Evolutionary conservation across 1,140 invertebrate genomes (phyloP).

Genomic region (Telenomus remus): DNA sequence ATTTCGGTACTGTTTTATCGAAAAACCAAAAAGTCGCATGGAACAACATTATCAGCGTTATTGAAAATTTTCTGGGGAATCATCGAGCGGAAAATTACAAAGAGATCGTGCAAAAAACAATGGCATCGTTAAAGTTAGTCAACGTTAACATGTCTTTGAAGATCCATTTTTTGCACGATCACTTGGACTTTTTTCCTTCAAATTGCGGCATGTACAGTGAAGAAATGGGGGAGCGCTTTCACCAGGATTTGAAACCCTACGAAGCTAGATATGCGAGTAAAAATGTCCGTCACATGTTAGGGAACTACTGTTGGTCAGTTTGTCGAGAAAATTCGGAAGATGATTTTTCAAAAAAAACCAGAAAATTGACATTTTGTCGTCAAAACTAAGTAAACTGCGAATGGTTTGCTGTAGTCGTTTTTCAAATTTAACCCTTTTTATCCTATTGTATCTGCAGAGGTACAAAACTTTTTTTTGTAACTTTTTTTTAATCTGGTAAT

Average conservation of each 20-base stretch:
- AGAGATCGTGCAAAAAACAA: conserved; percentile 48
- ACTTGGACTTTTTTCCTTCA: conserved; percentile 64
- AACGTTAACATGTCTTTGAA: conserved; percentile 63
- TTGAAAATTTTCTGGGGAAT: conserved; percentile 58
- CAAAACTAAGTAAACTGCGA: no score
- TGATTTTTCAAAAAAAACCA: no score
- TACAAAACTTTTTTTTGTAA: no score
- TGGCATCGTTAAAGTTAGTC: conserved; percentile 37
- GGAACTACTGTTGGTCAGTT: no score
- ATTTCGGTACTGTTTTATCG: background rate
- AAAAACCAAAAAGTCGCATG: background rate
- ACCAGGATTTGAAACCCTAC: conserved; percentile 62
- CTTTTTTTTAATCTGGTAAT: no score
- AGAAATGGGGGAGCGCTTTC: conserved; percentile 65
- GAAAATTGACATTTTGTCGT: no score
- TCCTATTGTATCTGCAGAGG: no score
- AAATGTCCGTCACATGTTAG: conserved; percentile 11
- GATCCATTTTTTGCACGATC: conserved; percentile 64
- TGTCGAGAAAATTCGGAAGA: no score
- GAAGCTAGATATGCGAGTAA: conserved; percentile 60
- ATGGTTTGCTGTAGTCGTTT: no score
- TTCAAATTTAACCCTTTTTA: no score
- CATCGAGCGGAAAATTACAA: conserved; percentile 53
- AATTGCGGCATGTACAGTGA: conserved; percentile 61
- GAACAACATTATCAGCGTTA: background rate